These are phyloP conservation scores for Orius insidiosus DNA, from an alignment of 1,140 invertebrate genomes.

Conservation along the genomic window DNA sequence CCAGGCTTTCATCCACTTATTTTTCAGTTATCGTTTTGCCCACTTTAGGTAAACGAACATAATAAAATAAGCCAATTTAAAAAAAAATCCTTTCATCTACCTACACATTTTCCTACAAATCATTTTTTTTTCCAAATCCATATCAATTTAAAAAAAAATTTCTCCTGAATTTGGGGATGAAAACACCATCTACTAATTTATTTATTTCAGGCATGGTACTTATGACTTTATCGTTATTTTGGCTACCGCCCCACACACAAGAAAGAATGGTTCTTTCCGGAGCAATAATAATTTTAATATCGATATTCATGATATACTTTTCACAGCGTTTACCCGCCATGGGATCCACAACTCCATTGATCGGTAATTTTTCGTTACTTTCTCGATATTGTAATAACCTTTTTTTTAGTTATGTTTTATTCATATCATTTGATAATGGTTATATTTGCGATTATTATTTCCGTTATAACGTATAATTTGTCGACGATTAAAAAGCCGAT, in stretches of 20 bases:
- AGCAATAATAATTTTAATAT: slow-evolving; percentile 35
- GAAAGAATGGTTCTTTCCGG: slow-evolving; percentile 45
- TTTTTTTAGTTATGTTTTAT: slow-evolving; percentile 38
- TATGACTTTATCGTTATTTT: slow-evolving; percentile 40
- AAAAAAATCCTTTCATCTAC: no score
- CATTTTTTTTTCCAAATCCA: no score
- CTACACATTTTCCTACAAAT: no score
- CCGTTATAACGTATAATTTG: slow-evolving; percentile 40
- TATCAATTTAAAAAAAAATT: no score
- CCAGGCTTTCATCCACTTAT: slow-evolving; percentile 40
- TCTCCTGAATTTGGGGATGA: no score
- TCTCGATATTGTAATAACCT: no score
- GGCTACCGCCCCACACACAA: slow-evolving; percentile 42
- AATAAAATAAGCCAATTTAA: slow-evolving; percentile 4
- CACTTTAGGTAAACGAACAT: slow-evolving; percentile 31
- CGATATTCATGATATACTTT: slow-evolving; percentile 43
- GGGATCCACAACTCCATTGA: slow-evolving; percentile 39
- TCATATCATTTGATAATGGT: slow-evolving; percentile 37
- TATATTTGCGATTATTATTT: slow-evolving; percentile 39
- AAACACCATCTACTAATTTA: no score
- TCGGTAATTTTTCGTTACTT: no score
- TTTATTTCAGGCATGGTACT: slow-evolving; percentile 35
- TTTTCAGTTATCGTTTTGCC: slow-evolving; percentile 40
- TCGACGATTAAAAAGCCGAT: slow-evolving; percentile 24
- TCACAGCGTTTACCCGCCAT: slow-evolving; percentile 38